Conservation (phyloP, 2,113 vertebrate genomes). For the Ceuthmochares aereus region DNA sequence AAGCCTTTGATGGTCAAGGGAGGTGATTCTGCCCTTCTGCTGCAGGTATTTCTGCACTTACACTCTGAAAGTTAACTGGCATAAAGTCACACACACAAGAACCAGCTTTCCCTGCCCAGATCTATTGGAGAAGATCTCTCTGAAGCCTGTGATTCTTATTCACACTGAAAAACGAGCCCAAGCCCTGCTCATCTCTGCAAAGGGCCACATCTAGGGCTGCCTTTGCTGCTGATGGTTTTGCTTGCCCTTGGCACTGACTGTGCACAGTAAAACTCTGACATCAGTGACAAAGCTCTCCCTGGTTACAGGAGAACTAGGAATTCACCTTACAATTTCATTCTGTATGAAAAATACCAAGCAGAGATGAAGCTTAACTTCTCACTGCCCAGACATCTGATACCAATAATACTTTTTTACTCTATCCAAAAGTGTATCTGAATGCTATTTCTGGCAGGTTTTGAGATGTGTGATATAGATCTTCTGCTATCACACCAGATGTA, state of each 20-base stretch:
- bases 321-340: constrained; percentile 59
- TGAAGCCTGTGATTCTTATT: neutral
- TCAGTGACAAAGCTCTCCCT: neutral
- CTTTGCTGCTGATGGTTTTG: neutral
- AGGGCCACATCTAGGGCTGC: neutral
- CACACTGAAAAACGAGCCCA: neutral
- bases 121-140: neutral
- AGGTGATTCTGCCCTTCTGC: too few relatives aligned
- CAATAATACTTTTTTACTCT: constrained; percentile 23
- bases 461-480: constrained; percentile 38
- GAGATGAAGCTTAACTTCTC: neutral
- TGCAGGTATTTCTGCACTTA: neutral
- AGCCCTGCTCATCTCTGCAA: neutral
- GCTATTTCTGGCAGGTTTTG: constrained; percentile 50
- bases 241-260: neutral
- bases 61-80: neutral
- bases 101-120: neutral
- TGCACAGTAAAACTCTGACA: constrained; percentile 17
- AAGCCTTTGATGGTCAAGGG: neutral
- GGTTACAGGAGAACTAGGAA: constrained; percentile 26
- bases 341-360: neutral
- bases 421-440: constrained; percentile 57
- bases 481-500: constrained; percentile 59
- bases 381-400: constrained; percentile 62
- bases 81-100: neutral